These are phyloP conservation scores for Geophilus truncorum DNA, from an alignment of 2,888 invertebrate species.

Conservation along the genomic window DNA sequence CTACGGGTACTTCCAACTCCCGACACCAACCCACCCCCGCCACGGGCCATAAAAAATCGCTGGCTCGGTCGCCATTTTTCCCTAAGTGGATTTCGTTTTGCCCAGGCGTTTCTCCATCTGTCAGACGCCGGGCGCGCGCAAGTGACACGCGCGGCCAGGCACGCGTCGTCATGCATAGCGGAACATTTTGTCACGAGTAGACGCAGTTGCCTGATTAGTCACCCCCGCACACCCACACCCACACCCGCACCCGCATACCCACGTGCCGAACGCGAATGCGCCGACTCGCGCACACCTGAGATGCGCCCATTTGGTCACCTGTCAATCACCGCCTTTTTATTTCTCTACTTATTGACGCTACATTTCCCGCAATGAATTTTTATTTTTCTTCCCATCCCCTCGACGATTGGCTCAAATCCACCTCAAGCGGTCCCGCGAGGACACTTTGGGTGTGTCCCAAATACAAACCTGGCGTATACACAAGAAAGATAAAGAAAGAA, in stretches of 20 bases:
- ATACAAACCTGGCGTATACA: not conserved
- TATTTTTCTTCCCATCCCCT: not conserved
- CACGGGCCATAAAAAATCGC: slow-evolving; percentile 16
- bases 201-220: slow-evolving; percentile 12
- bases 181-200: slow-evolving; percentile 14
- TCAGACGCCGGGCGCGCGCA: slow-evolving; percentile 15
- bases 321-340: not conserved
- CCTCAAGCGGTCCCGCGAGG: not conserved
- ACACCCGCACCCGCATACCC: not conserved
- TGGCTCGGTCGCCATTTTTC: slow-evolving; percentile 20
- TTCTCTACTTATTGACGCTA: not conserved
- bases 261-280: not conserved
- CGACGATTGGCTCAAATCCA: not conserved
- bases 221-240: not conserved
- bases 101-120: slow-evolving; percentile 16
- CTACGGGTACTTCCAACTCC: too few relatives aligned
- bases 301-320: slow-evolving; percentile 3
- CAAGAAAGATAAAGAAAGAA: not conserved
- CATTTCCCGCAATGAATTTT: not conserved
- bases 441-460: slow-evolving; percentile 12
- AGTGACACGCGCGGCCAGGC: slow-evolving; percentile 20
- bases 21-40: not conserved
- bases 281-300: not conserved
- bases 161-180: slow-evolving; percentile 20
- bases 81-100: slow-evolving; percentile 20